Evolutionary conservation across 2,888 invertebrate species (phyloP).

Genomic region (Limnephilus lunatus): DNA sequence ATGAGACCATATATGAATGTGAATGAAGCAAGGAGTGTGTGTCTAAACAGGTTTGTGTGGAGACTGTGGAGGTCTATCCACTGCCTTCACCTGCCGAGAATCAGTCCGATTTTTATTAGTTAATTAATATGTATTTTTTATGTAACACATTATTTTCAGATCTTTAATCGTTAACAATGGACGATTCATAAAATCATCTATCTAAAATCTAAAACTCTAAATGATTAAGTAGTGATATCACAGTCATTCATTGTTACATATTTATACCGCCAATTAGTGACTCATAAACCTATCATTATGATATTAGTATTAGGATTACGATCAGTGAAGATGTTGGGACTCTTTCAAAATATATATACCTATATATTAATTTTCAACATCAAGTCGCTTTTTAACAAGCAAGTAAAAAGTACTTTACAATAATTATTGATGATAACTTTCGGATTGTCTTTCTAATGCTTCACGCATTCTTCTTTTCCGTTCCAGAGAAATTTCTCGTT

Average conservation of each 20-base stretch:
- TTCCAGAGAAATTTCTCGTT: background rate
- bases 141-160: no score
- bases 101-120: no score
- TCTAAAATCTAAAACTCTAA: no score
- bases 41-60: no score
- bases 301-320: background rate
- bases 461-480: background rate
- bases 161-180: background rate
- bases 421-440: background rate
- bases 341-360: no score
- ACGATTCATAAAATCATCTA: background rate
- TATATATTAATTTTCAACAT: background rate
- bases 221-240: background rate
- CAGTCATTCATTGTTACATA: background rate
- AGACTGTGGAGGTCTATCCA: no score
- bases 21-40: no score
- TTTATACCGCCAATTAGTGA: background rate
- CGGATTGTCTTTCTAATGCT: background rate
- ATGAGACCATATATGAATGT: no score
- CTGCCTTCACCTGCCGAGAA: no score
- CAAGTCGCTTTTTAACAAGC: background rate
- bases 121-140: no score
- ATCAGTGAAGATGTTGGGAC: background rate
- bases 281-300: background rate
- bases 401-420: no score